Conservation (phyloP, 2,113 vertebrate species). For the Anarhynchus alexandrinus region DNA sequence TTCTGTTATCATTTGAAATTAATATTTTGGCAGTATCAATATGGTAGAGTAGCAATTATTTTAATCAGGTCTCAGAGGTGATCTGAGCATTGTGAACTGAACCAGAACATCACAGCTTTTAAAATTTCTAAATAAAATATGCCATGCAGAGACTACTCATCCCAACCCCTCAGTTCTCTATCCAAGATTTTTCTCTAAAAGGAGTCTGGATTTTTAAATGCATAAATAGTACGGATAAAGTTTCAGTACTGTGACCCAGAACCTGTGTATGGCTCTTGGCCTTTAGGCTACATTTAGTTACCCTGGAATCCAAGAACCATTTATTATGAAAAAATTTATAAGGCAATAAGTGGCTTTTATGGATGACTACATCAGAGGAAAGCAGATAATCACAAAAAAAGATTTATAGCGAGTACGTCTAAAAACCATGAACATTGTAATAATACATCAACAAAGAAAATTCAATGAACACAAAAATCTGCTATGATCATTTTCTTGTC, state of each 20-base stretch:
- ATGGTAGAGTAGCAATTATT: background rate
- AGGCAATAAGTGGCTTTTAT: background rate
- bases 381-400: background rate
- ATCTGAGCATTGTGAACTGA: background rate
- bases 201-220: background rate
- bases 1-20: background rate
- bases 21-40: background rate
- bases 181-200: background rate
- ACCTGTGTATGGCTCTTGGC: background rate
- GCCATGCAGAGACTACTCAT: background rate
- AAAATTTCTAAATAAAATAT: background rate
- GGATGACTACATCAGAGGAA: background rate
- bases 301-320: background rate
- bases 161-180: background rate
- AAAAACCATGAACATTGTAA: background rate
- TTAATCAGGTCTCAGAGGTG: background rate
- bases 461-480: background rate
- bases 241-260: background rate
- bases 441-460: background rate
- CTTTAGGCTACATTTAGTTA: background rate
- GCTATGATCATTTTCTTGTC: background rate
- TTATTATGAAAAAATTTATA: background rate
- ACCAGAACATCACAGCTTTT: background rate
- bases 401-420: background rate
- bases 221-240: background rate